Conservation (phyloP, 2,113 vertebrate genomes). For the Pluvialis apricaria region DNA sequence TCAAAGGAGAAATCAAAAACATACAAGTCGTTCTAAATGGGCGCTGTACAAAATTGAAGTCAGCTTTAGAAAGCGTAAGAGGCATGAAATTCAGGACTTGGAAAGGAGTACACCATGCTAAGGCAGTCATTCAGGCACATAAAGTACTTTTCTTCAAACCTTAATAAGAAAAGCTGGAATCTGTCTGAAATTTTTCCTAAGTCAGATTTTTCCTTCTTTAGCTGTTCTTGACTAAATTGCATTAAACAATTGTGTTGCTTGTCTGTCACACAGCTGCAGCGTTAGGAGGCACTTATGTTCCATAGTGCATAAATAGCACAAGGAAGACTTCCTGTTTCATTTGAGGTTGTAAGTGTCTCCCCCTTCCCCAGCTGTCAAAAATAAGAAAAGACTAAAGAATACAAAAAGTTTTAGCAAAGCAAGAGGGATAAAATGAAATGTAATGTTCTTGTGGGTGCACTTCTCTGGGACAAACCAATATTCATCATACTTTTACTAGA, state of each 20-base stretch:
- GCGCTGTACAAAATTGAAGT: not conserved
- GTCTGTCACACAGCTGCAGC: not conserved
- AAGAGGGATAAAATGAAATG: not conserved
- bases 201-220: constrained; percentile 12
- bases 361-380: not conserved
- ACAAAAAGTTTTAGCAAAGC: not conserved
- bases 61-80: not conserved
- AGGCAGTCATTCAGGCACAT: not conserved
- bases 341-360: not conserved
- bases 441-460: not conserved
- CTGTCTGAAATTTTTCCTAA: not conserved
- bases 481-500: not conserved
- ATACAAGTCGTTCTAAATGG: not conserved
- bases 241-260: not conserved
- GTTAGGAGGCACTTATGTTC: not conserved
- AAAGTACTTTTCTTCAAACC: not conserved
- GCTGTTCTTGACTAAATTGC: not conserved
- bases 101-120: not conserved
- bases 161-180: not conserved
- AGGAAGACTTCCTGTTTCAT: not conserved
- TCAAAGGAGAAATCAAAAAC: constrained; percentile 4
- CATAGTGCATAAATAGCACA: not conserved
- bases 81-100: not conserved
- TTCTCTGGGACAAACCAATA: not conserved
- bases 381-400: not conserved